Evolutionary conservation across 2,888 invertebrate species (phyloP).

Genomic region (Agonum fuliginosum): DNA sequence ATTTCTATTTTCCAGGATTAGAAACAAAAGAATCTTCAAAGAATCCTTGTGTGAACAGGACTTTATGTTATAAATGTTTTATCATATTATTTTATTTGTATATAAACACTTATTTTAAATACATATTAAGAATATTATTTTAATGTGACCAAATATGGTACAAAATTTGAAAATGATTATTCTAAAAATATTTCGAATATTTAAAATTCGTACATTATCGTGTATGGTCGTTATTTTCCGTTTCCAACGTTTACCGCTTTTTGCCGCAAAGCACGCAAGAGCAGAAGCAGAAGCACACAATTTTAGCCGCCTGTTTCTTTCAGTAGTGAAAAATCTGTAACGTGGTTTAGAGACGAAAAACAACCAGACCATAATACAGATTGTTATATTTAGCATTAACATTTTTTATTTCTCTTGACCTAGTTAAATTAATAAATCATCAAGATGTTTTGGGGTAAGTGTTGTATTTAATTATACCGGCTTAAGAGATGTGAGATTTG

Average conservation of each 20-base stretch:
- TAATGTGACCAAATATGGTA: not conserved
- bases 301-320: slow-evolving; percentile 15
- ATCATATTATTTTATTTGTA: not conserved
- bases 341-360: not conserved
- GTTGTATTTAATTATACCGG: slow-evolving; percentile 27
- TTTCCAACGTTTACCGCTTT: slow-evolving; percentile 28
- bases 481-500: not conserved
- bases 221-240: slow-evolving; percentile 6
- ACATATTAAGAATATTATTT: not conserved
- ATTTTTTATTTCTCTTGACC: not conserved
- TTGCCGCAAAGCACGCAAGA: slow-evolving; percentile 13
- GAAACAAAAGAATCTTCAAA: no score
- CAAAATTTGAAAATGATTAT: not conserved
- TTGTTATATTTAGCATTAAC: slow-evolving; percentile 19
- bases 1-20: no score
- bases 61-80: not conserved
- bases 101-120: not conserved
- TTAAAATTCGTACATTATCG: slow-evolving; percentile 29
- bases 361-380: not conserved
- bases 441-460: slow-evolving; percentile 73
- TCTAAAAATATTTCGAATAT: not conserved
- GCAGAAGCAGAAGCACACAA: not conserved
- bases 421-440: slow-evolving; percentile 59
- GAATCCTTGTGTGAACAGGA: no score
- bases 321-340: not conserved